Evolutionary conservation across 2,113 vertebrate genomes (phyloP).

Genomic region (Engraulis encrasicolus): DNA sequence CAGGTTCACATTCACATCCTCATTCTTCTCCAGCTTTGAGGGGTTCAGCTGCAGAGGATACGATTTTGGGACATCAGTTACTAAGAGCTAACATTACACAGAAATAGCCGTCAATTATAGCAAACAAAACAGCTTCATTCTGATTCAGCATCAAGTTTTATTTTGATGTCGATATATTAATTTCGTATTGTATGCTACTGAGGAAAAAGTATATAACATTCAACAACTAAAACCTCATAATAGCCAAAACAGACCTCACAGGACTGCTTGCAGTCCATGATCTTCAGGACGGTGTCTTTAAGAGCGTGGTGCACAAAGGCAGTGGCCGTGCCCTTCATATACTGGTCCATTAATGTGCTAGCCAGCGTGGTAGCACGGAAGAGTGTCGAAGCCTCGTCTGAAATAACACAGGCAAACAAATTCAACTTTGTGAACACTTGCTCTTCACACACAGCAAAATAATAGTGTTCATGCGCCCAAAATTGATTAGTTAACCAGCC

Average conservation of each 20-base stretch:
- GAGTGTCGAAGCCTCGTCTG: conserved; percentile 97
- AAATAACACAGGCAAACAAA: background rate
- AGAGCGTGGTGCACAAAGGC: conserved; percentile 94
- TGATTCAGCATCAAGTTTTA: background rate
- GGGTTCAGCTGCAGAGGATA: conserved; percentile 85
- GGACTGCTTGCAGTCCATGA: conserved; percentile 98
- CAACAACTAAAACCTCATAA: background rate
- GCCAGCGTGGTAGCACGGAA: conserved; percentile 96
- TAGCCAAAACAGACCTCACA: conserved; percentile 82
- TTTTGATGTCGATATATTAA: too few species aligned
- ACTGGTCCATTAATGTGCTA: conserved; percentile 98
- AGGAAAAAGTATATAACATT: too few species aligned
- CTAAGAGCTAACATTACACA: background rate
- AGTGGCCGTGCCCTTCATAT: conserved; percentile 99
- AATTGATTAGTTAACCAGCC: too few species aligned
- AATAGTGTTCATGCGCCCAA: too few species aligned
- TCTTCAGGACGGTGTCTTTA: conserved; percentile 94
- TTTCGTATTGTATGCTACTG: too few species aligned
- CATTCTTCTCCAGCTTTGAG: conserved; percentile 98
- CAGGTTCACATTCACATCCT: conserved; percentile 95
- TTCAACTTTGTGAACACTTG: too few species aligned
- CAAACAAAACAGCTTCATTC: background rate
- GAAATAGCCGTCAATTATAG: background rate
- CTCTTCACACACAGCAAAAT: too few species aligned
- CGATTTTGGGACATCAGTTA: background rate